A percentile compares a stretch with the other conserved stretches of the same genome.
Conservation (phyloP, 1,140 invertebrate species). For the Pygmarrhopalites habei region DNA sequence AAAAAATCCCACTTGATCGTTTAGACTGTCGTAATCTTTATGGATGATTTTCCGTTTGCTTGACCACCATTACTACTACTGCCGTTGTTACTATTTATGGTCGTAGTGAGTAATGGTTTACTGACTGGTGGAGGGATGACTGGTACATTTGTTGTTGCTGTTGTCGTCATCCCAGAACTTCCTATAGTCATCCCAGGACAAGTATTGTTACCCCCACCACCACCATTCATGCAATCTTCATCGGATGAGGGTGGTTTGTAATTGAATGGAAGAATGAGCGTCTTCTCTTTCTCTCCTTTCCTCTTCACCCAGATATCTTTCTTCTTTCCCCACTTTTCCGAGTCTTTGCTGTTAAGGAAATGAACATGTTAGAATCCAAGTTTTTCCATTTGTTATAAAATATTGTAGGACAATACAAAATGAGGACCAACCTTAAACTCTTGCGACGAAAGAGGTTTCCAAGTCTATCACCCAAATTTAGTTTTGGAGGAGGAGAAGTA, state of each 20-base stretch:
- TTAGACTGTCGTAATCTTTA: slow-evolving; percentile 1
- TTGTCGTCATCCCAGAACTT: too few species aligned
- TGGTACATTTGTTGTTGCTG: too few species aligned
- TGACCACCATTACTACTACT: too few species aligned
- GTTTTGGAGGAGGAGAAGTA: background rate
- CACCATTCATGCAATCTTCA: too few species aligned
- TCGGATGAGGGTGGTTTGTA: slow-evolving; percentile 16
- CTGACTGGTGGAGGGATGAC: too few species aligned
- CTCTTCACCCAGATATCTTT: slow-evolving; percentile 22
- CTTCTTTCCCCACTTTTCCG: background rate
- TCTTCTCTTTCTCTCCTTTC: slow-evolving; percentile 28
- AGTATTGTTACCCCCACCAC: too few species aligned
- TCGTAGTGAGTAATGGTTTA: background rate
- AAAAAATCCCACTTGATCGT: background rate
- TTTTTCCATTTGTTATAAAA: background rate
- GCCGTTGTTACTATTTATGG: background rate
- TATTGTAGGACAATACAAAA: background rate
- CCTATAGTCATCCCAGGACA: too few species aligned
- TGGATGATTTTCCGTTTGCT: background rate
- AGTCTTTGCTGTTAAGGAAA: too few species aligned
- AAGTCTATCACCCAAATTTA: slow-evolving; percentile 22
- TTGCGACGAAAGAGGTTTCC: slow-evolving; percentile 18
- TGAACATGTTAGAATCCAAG: too few species aligned
- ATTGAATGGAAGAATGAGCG: slow-evolving; percentile 27
- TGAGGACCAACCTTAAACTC: slow-evolving; percentile 5